Base-by-base conservation (phyloP, 2,113 vertebrate species). In the Kobus ellipsiprymnus region DNA sequence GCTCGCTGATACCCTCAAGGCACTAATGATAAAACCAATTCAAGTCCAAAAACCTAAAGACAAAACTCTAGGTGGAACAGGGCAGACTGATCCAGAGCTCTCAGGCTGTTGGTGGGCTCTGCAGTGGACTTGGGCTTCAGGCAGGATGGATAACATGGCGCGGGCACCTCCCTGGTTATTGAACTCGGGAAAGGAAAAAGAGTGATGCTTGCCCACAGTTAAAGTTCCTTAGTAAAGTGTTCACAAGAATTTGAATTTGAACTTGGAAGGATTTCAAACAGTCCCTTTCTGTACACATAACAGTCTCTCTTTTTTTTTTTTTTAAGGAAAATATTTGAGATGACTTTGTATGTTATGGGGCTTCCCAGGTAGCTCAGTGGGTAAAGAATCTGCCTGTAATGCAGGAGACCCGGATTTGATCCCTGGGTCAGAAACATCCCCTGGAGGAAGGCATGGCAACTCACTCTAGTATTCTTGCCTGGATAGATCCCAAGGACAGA, bases 221-320 rank as follows among this genome's bases (percentile, higher is more conserved):
- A 21, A 29, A 80, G 19, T 57, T 80, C 52, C 85, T 55, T 4
- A 55, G 44, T 16, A 23, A 81, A 33, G 30, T 74, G 44, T 16
- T 87, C 55, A 13, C 48, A 81, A 89, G 54, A 89, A 44, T 92
- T 86, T 29, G 59, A 94, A 74, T 85, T 80, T 91, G 57, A 81
- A 94, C 5, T 7, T 85, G 60, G 27, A 83, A 78, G 48, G 9
- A 9, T 29, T 27, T 59, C 52, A 29, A 16, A 3, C 29, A 44
- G n/a, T 89, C 25, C 33, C 44, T 80, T 90, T 93, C 33, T 30
- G 2, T 94, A 16, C 30, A 40, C 3, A 0, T 50, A 44, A 40
- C 50, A 6, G 30, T 52, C 3, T 92, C 19, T 82, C 90, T 94
- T 71, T 82, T 36, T 36, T 83, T 59, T 50, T 50, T 84, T 25